Conservation (phyloP, 2,113 vertebrate genomes). For the Pelusios castaneus region DNA sequence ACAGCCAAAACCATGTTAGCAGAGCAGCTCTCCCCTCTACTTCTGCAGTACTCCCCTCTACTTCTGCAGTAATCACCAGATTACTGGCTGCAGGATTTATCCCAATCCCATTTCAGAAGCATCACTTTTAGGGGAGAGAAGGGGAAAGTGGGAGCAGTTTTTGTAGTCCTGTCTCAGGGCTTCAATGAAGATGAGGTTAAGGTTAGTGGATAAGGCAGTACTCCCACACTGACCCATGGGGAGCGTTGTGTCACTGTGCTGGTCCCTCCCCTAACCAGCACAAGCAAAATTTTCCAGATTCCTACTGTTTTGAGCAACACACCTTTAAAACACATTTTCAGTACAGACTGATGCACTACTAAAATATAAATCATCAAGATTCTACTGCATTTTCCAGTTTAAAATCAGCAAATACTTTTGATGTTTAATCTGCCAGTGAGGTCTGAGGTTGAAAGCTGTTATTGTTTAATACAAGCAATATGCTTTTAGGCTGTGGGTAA, state of each 20-base stretch:
- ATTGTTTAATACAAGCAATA: not conserved
- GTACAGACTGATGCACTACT: not conserved
- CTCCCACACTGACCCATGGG: not conserved
- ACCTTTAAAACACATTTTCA: not conserved
- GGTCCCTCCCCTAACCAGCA: not conserved
- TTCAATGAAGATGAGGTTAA: not conserved
- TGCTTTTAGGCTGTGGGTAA: not conserved
- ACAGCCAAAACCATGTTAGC: not conserved
- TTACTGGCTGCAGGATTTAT: not conserved
- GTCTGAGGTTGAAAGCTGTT: not conserved
- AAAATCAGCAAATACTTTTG: not conserved
- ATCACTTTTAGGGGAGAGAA: not conserved
- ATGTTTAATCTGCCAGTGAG: not conserved
- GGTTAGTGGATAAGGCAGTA: not conserved
- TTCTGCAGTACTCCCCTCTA: accelerated
- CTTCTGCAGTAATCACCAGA: too few species aligned
- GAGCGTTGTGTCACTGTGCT: not conserved
- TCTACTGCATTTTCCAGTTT: not conserved
- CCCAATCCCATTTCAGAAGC: accelerated
- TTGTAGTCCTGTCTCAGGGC: not conserved
- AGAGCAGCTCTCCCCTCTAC: too few species aligned
- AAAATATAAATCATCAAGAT: not conserved
- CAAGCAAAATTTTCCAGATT: not conserved
- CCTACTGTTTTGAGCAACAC: not conserved
- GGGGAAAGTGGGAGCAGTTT: not conserved